Conservation (phyloP, 2,797 vertebrate genomes). For the Spatula clypeata region DNA sequence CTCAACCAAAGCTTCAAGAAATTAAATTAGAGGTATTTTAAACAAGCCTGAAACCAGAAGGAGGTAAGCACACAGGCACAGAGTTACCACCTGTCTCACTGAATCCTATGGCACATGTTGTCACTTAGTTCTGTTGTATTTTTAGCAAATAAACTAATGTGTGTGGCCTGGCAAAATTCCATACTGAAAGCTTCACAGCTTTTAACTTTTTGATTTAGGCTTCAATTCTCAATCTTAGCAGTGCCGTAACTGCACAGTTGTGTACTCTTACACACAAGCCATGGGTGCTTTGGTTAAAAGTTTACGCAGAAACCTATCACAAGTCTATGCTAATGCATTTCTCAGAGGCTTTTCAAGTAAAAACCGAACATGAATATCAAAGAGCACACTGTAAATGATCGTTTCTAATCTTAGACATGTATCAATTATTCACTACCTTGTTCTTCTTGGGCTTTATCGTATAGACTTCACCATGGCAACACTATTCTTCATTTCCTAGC, state of each 20-base stretch:
- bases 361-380: conserved; percentile 54
- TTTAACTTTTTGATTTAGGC: not conserved
- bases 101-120: not conserved
- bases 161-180: not conserved
- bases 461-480: conserved; percentile 90
- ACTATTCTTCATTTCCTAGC: conserved; percentile 35
- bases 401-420: conserved; percentile 86
- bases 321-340: conserved; percentile 2
- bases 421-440: conserved; percentile 89
- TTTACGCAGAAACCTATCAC: conserved; percentile 32
- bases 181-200: not conserved
- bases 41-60: not conserved
- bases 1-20: not conserved
- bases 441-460: conserved; percentile 80
- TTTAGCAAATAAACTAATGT: not conserved
- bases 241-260: not conserved
- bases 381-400: conserved; percentile 80
- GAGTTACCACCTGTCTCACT: not conserved
- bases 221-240: not conserved
- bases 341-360: conserved; percentile 22
- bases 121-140: not conserved
- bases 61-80: not conserved
- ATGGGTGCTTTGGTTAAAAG: not conserved
- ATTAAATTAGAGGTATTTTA: not conserved
- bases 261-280: not conserved